Base-by-base conservation (phyloP, 2,113 vertebrate genomes). In the Tychaedon coryphoeus region DNA sequence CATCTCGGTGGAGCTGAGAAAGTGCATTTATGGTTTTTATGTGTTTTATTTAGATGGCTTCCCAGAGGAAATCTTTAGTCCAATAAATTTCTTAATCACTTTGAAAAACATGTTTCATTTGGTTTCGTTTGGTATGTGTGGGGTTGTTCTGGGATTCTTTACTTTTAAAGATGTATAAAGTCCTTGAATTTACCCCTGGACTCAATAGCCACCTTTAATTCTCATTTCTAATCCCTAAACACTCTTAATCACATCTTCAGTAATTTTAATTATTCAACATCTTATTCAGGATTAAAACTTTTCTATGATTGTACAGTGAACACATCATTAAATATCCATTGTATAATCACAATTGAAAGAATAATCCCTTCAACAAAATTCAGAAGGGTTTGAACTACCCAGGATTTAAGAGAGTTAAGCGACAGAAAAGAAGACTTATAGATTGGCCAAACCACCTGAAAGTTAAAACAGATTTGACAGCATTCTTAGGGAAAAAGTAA, bases 211-310 rank as follows among this genome's bases (percentile, higher is more conserved):
- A 96, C 96, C 88, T 96, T 95, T 88, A 95, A 94, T 94, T 97
- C 82, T 96, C 28, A 91, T 92, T 97, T 94, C 82, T 97, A 98
- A 98, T 98, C 95, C 95, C 72, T 67, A 69, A 96, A 89, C 82
- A 93, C 83, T 95, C 90, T 97, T 98, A 98, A 97, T 97, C 93
- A 97, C 97, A 76, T 61, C 88, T 90, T 97, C 84, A 95, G 88
- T 96, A 97, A 92, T 96, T 98, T 98, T 97, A 97, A 98, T 98
- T 97, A 97, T 97, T 98, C 96, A 97, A 94, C 92, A 97, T 97
- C 96, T 97, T 97, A 97, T 97, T 98, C 97, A 97, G 97, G 96
- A 97, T 98, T 98, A 98, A 94, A 90, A 26, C 79, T 97, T 98
- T 97, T 97, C 90, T 88, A 74, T 94, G 95, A 97, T 92, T 97